Percentiles rank a stretch among this genome's conserved stretches.
phyloP scores from a whole-genome alignment of 2,797 vertebrate species.

The Limnodromus scolopaceus region DNA sequence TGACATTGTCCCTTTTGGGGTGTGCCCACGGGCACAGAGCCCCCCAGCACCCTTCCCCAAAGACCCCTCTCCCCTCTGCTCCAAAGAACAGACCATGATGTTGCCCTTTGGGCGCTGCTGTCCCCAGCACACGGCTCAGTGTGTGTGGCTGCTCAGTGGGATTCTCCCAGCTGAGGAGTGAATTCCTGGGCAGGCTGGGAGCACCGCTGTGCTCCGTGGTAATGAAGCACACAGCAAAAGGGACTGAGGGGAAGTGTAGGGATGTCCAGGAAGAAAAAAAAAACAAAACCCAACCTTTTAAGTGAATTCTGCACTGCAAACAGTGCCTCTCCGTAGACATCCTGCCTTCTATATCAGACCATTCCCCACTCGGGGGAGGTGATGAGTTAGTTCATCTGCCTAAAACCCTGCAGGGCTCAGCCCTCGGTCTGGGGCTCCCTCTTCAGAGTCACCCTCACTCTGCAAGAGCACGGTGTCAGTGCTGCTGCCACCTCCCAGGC shows the following conservation, averaged over 20 bases:
- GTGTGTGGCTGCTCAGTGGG: neutral
- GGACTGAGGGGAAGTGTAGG: neutral
- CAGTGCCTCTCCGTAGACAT: neutral
- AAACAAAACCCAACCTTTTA: too few species aligned
- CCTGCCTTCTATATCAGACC: neutral
- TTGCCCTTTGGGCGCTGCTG: neutral
- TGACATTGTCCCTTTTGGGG: neutral
- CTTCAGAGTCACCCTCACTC: neutral
- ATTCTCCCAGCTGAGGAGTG: neutral
- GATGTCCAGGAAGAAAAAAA: neutral
- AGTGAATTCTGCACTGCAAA: neutral
- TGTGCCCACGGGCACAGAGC: rapidly evolving
- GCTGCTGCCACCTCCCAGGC: neutral
- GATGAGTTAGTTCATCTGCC: neutral
- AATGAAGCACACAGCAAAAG: neutral
- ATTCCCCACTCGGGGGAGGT: neutral
- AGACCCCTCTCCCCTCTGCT: too few species aligned
- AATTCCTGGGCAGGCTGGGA: neutral
- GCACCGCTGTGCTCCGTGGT: neutral
- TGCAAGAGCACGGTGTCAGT: neutral
- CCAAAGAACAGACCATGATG: neutral
- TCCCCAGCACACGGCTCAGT: neutral
- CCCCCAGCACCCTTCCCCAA: neutral
- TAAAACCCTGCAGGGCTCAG: neutral
- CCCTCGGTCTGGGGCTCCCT: neutral